Conservation (phyloP, 2,113 vertebrate genomes). For the Microtus richardsoni region DNA sequence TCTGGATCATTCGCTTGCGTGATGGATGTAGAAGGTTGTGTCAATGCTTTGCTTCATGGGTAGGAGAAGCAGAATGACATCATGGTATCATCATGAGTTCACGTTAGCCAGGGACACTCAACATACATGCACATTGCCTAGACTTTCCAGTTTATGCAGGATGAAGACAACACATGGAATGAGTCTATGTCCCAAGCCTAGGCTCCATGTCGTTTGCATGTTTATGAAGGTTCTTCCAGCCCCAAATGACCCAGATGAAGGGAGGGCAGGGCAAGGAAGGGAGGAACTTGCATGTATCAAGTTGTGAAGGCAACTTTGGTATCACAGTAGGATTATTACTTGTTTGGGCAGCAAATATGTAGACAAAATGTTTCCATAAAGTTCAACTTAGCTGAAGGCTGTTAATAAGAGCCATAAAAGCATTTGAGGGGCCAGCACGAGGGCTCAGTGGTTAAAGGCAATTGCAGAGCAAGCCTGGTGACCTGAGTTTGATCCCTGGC, state of each 20-base stretch:
- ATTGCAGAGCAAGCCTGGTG: neutral
- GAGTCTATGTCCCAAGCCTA: neutral
- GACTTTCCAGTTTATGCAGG: neutral
- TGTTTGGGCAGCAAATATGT: neutral
- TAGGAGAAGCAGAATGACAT: neutral
- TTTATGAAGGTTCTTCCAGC: neutral
- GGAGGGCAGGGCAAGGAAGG: neutral
- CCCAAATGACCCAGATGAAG: neutral
- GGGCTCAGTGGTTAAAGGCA: neutral
- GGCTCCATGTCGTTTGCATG: neutral
- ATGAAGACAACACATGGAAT: neutral
- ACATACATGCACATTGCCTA: neutral
- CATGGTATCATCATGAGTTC: neutral
- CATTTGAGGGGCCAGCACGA: neutral
- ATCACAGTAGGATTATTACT: constrained; percentile 19
- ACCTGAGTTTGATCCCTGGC: neutral
- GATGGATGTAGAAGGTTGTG: neutral
- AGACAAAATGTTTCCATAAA: neutral
- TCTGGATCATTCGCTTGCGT: neutral
- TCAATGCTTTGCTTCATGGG: neutral
- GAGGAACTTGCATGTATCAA: neutral
- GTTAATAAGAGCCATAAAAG: constrained; percentile 20
- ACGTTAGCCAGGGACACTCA: neutral
- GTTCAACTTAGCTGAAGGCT: neutral
- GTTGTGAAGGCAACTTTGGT: constrained; percentile 17